Base-by-base conservation (phyloP, 2,797 vertebrate species). In the Nasua narica region DNA sequence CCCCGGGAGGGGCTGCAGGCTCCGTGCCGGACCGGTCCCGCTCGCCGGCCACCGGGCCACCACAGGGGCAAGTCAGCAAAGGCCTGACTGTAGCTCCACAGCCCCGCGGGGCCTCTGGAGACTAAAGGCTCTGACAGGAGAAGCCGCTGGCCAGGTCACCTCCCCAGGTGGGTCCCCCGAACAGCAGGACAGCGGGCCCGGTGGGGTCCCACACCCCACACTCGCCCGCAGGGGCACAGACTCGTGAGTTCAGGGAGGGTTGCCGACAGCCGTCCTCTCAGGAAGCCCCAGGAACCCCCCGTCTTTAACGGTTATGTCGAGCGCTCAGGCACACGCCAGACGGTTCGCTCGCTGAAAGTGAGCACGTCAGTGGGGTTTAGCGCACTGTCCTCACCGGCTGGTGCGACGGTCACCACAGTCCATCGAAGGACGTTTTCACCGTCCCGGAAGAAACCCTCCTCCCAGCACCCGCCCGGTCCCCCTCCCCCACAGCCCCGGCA, bases 1-100 rank as follows among this genome's bases (percentile, higher is more conserved):
- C 19, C 35, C 35, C 6, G 15, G 2, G 43, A 35, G 35, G 70
- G 12, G n/a, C 14, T 0, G 0, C 5, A 0, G 3, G 1, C 0
- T 23, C 78, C 9, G 9, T 1, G 2, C 60, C 1, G 21, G 9
- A 19, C 37, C 48, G 2, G 43, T 14, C 1, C 19, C 14, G 6
- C 19, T 40, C 9, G 7, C 15, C 1, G 0, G 2, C 40, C 32
- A 15, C 72, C 0, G 0, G 27, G 32, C 70, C 15, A 11, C 54
- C 1, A 0, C 21, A 19, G 70, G 29, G 1, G 12, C 32, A 2
- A 1, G 35, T 40, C 54, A 40, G 56, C 56, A 29, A 2, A 25
- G 0, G 0, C 12, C 35, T 1, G 56, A 18, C 1, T 2, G 15
- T 10, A 19, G 65, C 25, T 9, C 70, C 46, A 32, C 14, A 15